These are phyloP conservation scores for Hippopotamyrus pictus DNA, from an alignment of 2,797 vertebrate species.

Conservation along the genomic window DNA sequence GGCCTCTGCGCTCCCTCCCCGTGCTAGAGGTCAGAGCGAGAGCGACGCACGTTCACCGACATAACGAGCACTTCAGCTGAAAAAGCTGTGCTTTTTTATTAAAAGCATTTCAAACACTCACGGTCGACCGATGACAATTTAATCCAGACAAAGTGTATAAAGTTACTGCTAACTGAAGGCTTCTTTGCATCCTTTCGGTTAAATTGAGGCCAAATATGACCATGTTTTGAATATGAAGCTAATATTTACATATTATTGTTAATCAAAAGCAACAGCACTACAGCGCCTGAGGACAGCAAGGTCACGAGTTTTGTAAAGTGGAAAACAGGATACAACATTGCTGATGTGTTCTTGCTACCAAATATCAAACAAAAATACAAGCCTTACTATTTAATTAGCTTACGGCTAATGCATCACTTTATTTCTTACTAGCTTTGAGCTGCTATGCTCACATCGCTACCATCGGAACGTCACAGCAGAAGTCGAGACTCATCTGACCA, in stretches of 20 bases:
- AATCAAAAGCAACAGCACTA: not conserved
- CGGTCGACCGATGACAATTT: not conserved
- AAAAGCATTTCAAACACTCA: not conserved
- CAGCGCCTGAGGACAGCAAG: not conserved
- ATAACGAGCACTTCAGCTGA: not conserved
- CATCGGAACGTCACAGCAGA: not conserved
- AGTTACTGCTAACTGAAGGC: not conserved
- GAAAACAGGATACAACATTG: not conserved
- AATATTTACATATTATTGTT: slow-evolving; percentile 8
- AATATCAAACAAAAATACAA: not conserved
- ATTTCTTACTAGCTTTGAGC: not conserved
- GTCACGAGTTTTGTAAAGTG: not conserved
- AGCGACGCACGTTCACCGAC: not conserved
- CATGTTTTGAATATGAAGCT: not conserved
- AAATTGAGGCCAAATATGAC: not conserved
- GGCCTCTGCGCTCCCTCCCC: not conserved
- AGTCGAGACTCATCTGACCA: not conserved
- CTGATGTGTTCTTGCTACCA: not conserved
- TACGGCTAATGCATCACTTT: not conserved
- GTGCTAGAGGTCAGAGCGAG: not conserved
- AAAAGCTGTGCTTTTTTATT: not conserved
- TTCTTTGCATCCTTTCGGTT: not conserved
- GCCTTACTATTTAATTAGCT: not conserved
- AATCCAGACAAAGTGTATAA: not conserved
- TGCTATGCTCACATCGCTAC: not conserved